phyloP scores from a whole-genome alignment of 2,113 vertebrate species.

The Cardinalis cardinalis region DNA sequence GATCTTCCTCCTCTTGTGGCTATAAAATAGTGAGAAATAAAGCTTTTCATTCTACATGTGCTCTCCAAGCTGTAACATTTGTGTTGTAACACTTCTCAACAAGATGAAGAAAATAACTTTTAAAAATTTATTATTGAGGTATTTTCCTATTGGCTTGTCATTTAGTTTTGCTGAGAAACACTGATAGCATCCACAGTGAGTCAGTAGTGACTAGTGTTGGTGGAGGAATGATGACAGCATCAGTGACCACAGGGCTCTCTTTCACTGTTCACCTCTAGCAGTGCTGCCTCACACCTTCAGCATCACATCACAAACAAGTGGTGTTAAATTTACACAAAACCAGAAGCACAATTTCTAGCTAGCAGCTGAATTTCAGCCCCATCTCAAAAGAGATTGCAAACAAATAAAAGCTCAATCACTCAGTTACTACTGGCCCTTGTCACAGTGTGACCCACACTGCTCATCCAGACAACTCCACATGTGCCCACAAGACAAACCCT shows the following conservation, averaged over 20 bases:
- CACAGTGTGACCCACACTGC: background rate
- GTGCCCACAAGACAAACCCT: background rate
- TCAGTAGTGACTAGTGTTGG: background rate
- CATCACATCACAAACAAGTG: rapidly evolving
- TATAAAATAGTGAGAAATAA: background rate
- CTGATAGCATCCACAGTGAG: background rate
- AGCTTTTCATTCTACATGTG: background rate
- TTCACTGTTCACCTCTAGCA: background rate
- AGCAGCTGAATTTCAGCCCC: background rate
- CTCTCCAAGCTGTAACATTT: background rate
- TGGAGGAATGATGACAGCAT: background rate
- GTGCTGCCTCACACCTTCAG: background rate
- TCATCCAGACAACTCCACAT: background rate
- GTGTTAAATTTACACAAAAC: background rate
- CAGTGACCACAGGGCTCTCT: background rate
- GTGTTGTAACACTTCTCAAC: background rate
- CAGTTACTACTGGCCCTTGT: background rate
- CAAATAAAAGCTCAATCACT: background rate
- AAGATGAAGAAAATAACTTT: background rate
- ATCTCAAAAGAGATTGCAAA: background rate
- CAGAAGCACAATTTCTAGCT: background rate
- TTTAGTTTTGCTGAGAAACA: background rate
- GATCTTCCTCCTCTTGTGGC: background rate
- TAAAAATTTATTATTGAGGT: background rate
- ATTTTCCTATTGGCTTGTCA: background rate